Evolutionary conservation across 2,113 vertebrate species (phyloP).

Genomic region (Mustela nigripes): DNA sequence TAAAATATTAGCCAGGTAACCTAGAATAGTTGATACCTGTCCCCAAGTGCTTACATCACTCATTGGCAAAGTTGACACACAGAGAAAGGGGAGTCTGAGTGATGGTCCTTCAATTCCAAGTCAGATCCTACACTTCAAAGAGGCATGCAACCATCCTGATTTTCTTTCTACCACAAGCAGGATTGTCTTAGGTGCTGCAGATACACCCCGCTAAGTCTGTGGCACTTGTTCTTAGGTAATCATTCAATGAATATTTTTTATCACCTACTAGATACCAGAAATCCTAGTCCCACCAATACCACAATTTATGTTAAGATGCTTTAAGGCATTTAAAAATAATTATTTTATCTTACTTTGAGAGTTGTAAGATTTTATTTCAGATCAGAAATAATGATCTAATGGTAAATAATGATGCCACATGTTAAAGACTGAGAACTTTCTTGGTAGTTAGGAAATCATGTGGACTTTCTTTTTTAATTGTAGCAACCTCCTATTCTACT

Average conservation of each 20-base stretch:
- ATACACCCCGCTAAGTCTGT: not conserved
- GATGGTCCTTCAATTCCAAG: not conserved
- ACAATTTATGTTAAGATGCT: not conserved
- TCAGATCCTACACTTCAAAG: not conserved
- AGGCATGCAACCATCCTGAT: not conserved
- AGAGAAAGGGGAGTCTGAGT: not conserved
- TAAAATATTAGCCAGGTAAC: not conserved
- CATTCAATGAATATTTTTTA: not conserved
- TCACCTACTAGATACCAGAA: not conserved
- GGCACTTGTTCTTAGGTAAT: not conserved
- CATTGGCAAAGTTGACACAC: not conserved
- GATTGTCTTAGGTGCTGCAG: not conserved
- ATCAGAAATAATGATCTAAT: not conserved
- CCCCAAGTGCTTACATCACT: not conserved
- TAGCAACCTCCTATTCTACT: not conserved
- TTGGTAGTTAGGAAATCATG: not conserved
- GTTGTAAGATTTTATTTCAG: not conserved
- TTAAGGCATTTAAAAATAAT: conserved; percentile 7
- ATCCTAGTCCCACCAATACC: too few species aligned
- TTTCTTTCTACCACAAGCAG: not conserved
- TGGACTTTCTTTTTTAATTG: not conserved
- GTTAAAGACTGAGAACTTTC: not conserved
- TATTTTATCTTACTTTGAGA: not conserved
- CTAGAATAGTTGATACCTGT: not conserved
- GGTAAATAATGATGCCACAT: not conserved